Evolutionary conservation across 2,888 invertebrate genomes (phyloP), one percentile per base, ranked within the genome.

Genomic region (Teleogryllus oceanicus): DNA sequence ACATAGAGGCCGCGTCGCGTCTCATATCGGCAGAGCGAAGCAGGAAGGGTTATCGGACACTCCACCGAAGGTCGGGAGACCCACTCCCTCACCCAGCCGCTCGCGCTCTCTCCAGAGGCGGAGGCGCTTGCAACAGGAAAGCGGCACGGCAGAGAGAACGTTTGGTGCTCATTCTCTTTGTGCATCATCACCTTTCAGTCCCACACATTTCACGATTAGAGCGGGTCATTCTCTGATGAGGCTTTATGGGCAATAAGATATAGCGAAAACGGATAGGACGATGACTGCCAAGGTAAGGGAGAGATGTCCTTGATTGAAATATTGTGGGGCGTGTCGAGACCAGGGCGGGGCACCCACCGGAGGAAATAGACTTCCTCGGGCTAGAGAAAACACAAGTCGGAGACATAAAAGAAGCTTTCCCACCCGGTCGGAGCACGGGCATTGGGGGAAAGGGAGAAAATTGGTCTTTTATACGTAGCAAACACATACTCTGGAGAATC

Each of bases 241-340:
- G n/a, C 16, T 62, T 62, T 62, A 62, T 62, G 62, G 62, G 62
- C n/a, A 13, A 62, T 62, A 62, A 62, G 62, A 5, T 13, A 62
- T 62, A 62, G 62, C 62, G 62, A 62, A 62, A 16, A 8, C 62
- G 62, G 62, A 62, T 62, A 62, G 62, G 62, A 62, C 62, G 62
- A 37, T 37, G 37, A 37, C 37, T 37, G 37, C 37, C 8, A 8
- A 62, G 62, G 62, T 62, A 62, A 62, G 11, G n/a, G 62, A n/a
- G 62, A 62, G 62, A 62, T 62, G 62, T 62, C 62, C n/a, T 13
- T 10, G 62, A 62, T 62, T 62, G 62, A 62, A 62, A 62, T 62
- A 62, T 62, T 62, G 62, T 16, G 62, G 62, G 62, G 62, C 62
- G 62, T 62, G 62, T 62, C 62, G 62, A 62, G 62, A 62, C 62